phyloP scores from a whole-genome alignment of 1,140 invertebrate genomes.

The Drosophila gunungcola region DNA sequence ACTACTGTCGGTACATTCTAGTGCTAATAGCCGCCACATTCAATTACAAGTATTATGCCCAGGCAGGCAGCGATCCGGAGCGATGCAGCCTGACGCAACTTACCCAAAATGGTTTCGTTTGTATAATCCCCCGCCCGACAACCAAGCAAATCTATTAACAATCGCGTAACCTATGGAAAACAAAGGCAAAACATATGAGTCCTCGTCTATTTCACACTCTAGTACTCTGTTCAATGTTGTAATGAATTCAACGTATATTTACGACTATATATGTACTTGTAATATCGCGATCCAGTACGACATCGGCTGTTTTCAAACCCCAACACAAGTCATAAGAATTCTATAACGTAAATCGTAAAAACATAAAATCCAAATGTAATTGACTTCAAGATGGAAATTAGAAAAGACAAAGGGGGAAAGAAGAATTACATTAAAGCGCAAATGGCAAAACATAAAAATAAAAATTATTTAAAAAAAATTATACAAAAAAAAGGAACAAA shows the following conservation, averaged over 20 bases:
- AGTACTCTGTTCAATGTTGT: constrained; percentile 81
- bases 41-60: constrained; percentile 70
- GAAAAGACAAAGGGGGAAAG: constrained; percentile 38
- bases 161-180: constrained; percentile 41
- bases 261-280: constrained; percentile 53
- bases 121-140: constrained; percentile 56
- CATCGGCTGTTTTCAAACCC: constrained; percentile 70
- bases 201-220: constrained; percentile 54
- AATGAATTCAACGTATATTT: constrained; percentile 72
- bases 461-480: constrained; percentile 35
- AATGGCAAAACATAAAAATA: constrained; percentile 24
- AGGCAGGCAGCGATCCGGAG: constrained; percentile 43
- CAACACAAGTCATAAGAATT: constrained; percentile 56
- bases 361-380: constrained; percentile 36
- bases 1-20: constrained; percentile 65
- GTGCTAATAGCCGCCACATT: constrained; percentile 70
- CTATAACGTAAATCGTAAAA: constrained; percentile 66
- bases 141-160: constrained; percentile 16
- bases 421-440: constrained; percentile 34
- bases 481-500: constrained; percentile 34
- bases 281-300: constrained; percentile 43
- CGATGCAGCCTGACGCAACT: constrained; percentile 30
- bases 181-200: constrained; percentile 38
- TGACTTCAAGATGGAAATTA: constrained; percentile 31
- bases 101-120: constrained; percentile 71